A percentile compares a stretch with the other conserved stretches of the same genome.
phyloP scores from a whole-genome alignment of 2,888 invertebrate species.

The Amiota communis region DNA sequence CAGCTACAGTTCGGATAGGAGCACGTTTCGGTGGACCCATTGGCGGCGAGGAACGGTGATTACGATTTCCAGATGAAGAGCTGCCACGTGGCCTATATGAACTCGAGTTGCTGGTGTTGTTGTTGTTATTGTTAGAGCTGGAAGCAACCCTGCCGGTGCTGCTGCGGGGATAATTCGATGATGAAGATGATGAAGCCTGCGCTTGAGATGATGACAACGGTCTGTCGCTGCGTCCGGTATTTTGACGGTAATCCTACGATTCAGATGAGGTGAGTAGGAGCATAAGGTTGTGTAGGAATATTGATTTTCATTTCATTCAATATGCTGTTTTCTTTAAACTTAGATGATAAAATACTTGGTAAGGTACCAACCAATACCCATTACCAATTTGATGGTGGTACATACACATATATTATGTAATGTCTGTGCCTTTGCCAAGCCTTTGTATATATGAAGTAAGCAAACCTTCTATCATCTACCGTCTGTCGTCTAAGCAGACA shows the following conservation, averaged over 20 bases:
- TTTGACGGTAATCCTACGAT: slow-evolving; percentile 72
- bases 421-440: not conserved
- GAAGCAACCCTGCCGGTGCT: slow-evolving; percentile 55
- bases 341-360: slow-evolving; percentile 22
- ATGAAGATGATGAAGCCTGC: slow-evolving; percentile 59
- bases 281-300: slow-evolving; percentile 34
- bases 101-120: slow-evolving; percentile 55
- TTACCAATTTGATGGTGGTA: not conserved
- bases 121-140: slow-evolving; percentile 35
- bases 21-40: slow-evolving; percentile 72
- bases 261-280: slow-evolving; percentile 67
- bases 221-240: slow-evolving; percentile 68
- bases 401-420: not conserved
- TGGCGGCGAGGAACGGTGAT: slow-evolving; percentile 63
- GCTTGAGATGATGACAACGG: slow-evolving; percentile 70
- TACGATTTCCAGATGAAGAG: slow-evolving; percentile 48
- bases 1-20: slow-evolving; percentile 65
- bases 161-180: slow-evolving; percentile 59
- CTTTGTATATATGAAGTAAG: not conserved
- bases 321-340: slow-evolving; percentile 50
- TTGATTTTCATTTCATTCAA: slow-evolving; percentile 34
- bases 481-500: not conserved
- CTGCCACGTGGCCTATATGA: slow-evolving; percentile 61
- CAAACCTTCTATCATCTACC: not conserved
- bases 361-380: not conserved